A percentile compares a stretch with the other conserved stretches of the same genome.
phyloP scores from a whole-genome alignment of 2,888 invertebrate species.

The Clepsis dumicolana region DNA sequence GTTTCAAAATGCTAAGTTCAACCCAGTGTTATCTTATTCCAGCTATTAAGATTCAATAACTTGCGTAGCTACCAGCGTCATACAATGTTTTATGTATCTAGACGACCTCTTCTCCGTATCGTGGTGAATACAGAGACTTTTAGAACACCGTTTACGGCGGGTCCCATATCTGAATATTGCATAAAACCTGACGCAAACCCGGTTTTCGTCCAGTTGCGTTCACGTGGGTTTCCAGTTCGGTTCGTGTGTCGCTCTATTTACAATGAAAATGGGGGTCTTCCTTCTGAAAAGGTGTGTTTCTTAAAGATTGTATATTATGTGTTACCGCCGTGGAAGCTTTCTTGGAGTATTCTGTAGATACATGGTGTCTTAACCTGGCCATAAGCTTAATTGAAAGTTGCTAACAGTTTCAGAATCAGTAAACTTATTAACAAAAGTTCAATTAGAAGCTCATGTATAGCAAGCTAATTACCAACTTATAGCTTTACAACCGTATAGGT shows the following conservation, averaged over 20 bases:
- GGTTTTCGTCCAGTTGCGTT: slow-evolving; percentile 64
- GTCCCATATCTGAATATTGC: slow-evolving; percentile 63
- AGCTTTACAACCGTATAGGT: too few relatives aligned
- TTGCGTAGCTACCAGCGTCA: slow-evolving; percentile 70
- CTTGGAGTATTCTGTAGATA: too few relatives aligned
- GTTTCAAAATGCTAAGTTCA: slow-evolving; percentile 42
- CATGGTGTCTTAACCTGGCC: too few relatives aligned
- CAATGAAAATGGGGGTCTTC: slow-evolving; percentile 68
- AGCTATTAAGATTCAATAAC: slow-evolving; percentile 75
- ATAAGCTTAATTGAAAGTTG: too few relatives aligned
- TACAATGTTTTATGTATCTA: slow-evolving; percentile 76
- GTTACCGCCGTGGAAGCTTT: background rate
- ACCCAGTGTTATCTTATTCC: slow-evolving; percentile 35
- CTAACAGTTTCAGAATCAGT: too few relatives aligned
- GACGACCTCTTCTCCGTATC: slow-evolving; percentile 56
- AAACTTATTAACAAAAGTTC: background rate
- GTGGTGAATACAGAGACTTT: slow-evolving; percentile 56
- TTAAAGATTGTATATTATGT: background rate
- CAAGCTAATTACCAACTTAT: background rate
- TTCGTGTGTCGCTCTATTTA: slow-evolving; percentile 45
- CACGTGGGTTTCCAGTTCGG: slow-evolving; percentile 52
- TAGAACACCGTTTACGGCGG: slow-evolving; percentile 47
- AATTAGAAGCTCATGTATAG: background rate
- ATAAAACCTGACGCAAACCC: slow-evolving; percentile 69
- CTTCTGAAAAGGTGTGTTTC: slow-evolving; percentile 56